Percentiles rank a stretch among this genome's conserved stretches.
phyloP scores from a whole-genome alignment of 2,797 vertebrate species.

The Enoplosus armatus region DNA sequence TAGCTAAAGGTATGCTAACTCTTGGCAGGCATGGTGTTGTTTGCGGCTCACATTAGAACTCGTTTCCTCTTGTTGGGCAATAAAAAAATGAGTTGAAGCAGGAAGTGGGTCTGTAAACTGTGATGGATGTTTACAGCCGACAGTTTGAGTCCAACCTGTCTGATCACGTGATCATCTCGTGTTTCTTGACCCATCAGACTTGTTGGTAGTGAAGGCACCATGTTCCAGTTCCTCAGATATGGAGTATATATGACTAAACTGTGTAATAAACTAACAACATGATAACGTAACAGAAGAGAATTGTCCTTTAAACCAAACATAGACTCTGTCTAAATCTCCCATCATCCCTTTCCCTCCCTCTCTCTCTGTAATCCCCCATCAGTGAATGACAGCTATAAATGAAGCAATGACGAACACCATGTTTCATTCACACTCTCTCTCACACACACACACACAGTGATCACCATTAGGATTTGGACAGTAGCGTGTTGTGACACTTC shows the following conservation, averaged over 20 bases:
- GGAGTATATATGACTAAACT: too few relatives aligned
- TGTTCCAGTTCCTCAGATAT: background rate
- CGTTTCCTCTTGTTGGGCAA: too few relatives aligned
- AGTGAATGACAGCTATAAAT: slow-evolving; percentile 8
- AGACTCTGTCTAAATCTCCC: slow-evolving; percentile 83
- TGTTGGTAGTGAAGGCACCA: background rate
- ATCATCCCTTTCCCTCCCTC: background rate
- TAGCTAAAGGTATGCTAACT: too few relatives aligned
- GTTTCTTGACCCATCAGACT: background rate
- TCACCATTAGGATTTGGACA: slow-evolving; percentile 1
- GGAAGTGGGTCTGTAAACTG: too few relatives aligned
- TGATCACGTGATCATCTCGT: too few relatives aligned
- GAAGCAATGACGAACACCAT: background rate
- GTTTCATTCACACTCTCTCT: background rate
- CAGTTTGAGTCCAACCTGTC: too few relatives aligned
- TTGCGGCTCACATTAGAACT: too few relatives aligned
- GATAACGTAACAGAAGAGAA: background rate
- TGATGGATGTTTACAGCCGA: too few relatives aligned
- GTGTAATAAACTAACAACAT: background rate
- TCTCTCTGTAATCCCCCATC: background rate
- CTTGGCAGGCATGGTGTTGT: too few relatives aligned
- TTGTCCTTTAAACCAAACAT: slow-evolving; percentile 5
- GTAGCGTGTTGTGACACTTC: background rate
- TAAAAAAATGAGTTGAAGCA: too few relatives aligned
- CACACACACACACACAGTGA: background rate